Evolutionary conservation across 2,888 invertebrate genomes (phyloP).

Genomic region (Busseola fusca): DNA sequence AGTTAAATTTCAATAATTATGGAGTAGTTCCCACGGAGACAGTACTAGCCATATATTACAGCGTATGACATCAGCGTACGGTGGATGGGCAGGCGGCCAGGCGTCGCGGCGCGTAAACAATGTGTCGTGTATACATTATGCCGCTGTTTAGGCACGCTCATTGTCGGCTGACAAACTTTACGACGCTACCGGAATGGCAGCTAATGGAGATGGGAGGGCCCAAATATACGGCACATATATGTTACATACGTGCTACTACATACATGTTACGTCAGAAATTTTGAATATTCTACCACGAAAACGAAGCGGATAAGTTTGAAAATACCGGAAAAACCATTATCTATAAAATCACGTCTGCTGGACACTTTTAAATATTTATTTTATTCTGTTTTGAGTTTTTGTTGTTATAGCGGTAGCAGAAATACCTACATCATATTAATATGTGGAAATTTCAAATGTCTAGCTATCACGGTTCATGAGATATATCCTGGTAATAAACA

Average conservation of each 20-base stretch:
- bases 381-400: no score
- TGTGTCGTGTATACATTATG: constrained; percentile 50
- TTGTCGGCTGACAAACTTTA: constrained; percentile 38
- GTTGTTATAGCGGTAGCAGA: no score
- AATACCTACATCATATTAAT: no score
- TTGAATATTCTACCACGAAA: background rate
- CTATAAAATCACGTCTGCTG: no score
- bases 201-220: constrained; percentile 12
- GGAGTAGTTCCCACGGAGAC: constrained; percentile 29
- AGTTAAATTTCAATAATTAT: constrained; percentile 5
- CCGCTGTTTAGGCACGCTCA: constrained; percentile 48
- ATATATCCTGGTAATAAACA: no score
- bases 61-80: constrained; percentile 67
- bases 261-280: background rate
- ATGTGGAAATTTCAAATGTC: no score
- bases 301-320: constrained; percentile 16
- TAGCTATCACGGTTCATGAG: no score
- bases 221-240: constrained; percentile 3
- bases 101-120: constrained; percentile 67
- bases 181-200: constrained; percentile 15
- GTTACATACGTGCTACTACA: background rate
- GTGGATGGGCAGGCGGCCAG: constrained; percentile 69
- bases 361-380: no score
- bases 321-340: no score
- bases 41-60: constrained; percentile 56